phyloP scores from a whole-genome alignment of 2,797 vertebrate genomes.

The Staurois parvus region DNA sequence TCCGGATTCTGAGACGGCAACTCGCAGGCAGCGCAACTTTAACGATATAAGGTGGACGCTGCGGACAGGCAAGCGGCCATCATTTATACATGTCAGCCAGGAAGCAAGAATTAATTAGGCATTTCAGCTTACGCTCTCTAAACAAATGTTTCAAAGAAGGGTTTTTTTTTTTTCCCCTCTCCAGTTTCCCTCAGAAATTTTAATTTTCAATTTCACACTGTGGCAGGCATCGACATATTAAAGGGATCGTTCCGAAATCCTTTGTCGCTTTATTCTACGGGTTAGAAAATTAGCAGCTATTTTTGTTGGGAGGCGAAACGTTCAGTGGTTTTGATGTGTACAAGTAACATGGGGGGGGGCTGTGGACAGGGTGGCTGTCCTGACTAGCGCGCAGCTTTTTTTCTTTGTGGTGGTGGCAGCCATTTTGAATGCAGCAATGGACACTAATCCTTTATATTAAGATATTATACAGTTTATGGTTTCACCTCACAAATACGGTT shows the following conservation, averaged over 20 bases:
- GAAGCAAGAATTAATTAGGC: conserved; percentile 56
- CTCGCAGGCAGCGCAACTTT: conserved; percentile 76
- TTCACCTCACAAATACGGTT: too few species aligned
- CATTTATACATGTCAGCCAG: conserved; percentile 44
- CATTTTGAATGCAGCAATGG: neutral
- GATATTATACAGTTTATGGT: too few species aligned
- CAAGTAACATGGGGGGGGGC: too few species aligned
- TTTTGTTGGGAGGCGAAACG: too few species aligned
- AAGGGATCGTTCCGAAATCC: neutral
- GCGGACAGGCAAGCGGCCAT: conserved; percentile 59
- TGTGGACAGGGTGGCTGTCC: too few species aligned
- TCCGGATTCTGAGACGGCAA: conserved; percentile 86
- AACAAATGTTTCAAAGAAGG: conserved; percentile 25
- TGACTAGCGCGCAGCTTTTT: too few species aligned
- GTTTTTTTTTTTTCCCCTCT: neutral
- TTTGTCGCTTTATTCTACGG: neutral
- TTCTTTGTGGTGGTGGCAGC: neutral
- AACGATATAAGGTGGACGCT: conserved; percentile 76
- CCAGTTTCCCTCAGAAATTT: conserved; percentile 9
- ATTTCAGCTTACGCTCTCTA: conserved; percentile 19
- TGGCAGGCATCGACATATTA: neutral
- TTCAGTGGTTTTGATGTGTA: too few species aligned
- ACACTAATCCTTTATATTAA: too few species aligned
- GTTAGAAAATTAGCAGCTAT: neutral
- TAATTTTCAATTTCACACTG: conserved; percentile 26